Conservation (phyloP, 2,113 vertebrate genomes). For the Turdus rufiventris region DNA sequence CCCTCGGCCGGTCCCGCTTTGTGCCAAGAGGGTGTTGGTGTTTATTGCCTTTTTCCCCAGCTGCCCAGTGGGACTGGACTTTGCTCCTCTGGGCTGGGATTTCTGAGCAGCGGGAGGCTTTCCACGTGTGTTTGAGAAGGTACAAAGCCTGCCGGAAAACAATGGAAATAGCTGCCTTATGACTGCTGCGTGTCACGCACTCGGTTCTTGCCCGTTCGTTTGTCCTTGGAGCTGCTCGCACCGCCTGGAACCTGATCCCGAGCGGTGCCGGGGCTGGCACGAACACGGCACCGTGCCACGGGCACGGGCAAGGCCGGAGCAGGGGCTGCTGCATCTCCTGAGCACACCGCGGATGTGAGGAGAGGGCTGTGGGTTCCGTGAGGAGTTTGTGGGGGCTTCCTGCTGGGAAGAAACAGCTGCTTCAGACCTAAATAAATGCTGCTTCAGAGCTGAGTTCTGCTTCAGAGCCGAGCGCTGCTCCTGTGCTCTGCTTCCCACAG, state of each 20-base stretch:
- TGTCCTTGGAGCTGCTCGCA: constrained; percentile 1
- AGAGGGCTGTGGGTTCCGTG: rapidly evolving
- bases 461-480: too few relatives aligned
- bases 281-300: background rate
- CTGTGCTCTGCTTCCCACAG: background rate
- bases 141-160: constrained; percentile 58
- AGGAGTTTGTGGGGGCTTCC: background rate
- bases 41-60: background rate
- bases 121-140: constrained; percentile 42
- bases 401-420: too few relatives aligned
- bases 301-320: background rate
- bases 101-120: constrained; percentile 33
- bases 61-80: constrained; percentile 12
- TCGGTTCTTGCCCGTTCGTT: background rate
- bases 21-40: background rate
- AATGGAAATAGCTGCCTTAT: constrained; percentile 51
- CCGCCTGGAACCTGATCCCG: background rate
- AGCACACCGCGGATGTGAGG: rapidly evolving
- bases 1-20: background rate
- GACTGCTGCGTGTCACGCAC: constrained; percentile 47
- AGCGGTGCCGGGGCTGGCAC: background rate
- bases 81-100: constrained; percentile 19
- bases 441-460: background rate
- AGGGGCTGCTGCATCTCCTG: background rate
- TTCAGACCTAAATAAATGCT: rapidly evolving